Base-by-base conservation (phyloP, 23 tunicate genomes). In the Ascidia mentula region DNA sequence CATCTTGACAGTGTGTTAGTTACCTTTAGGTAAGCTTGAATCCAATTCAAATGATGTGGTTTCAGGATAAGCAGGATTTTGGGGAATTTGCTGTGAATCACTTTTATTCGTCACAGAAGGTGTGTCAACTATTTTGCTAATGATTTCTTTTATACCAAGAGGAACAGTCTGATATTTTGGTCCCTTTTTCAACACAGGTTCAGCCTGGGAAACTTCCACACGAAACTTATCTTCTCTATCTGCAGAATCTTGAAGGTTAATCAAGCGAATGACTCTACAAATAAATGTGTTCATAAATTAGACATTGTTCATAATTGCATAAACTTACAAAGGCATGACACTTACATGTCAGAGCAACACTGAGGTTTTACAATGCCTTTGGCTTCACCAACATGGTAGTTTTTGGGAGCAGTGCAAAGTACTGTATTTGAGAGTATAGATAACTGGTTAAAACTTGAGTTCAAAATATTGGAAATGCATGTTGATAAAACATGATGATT, bases 321-420 rank as follows among this genome's bases (percentile, higher is more conserved):
- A 53, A 53, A 53, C 4, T 20, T 53, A 6, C 13, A 53, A 9
- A 3, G 53, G 6, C 4, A 7, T 38, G 37, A 31, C 31, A 77
- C 80, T 77, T 45, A 77, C 80, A 79, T 79, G 31, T 79, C 82
- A 0, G 46, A 33, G 61, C 82, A 79, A 65, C 71, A 59, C 12
- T 79, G 82, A 35, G 45, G 82, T 65, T 79, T 60, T 34, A 79
- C 59, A 34, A 18, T 61, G 17, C 82, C 82, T 18, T 65, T 61
- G 6, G 73, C 24, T 60, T 79, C 82, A 28, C 42, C 32, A 22
- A 79, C 82, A 28, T 36, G 59, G 46, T 79, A 79, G 6, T 65
- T 60, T 34, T 79, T 37, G 18, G 82, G 82, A 4, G 82, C 73
- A 0, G 82, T 79, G 82, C 80, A 77, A 32, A 77, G 37, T 32